Evolutionary conservation across 2,797 vertebrate species (phyloP).

Genomic region (Diplodus sargus): DNA sequence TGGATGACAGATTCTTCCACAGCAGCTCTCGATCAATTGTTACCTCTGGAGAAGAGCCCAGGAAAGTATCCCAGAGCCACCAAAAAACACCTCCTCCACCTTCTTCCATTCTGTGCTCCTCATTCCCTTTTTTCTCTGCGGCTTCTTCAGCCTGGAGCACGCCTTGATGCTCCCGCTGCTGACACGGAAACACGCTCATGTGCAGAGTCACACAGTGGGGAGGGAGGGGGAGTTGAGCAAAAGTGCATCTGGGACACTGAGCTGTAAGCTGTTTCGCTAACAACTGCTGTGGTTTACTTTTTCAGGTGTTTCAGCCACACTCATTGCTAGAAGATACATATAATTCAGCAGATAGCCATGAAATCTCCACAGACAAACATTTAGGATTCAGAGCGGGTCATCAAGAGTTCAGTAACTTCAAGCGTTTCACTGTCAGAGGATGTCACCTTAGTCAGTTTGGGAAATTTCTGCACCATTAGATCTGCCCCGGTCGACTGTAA

Average conservation of each 20-base stretch:
- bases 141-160: constrained; percentile 58
- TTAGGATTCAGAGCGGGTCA: too few relatives aligned
- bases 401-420: too few relatives aligned
- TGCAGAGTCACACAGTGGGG: constrained; percentile 31
- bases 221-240: background rate
- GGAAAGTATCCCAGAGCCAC: constrained; percentile 85
- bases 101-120: constrained; percentile 61
- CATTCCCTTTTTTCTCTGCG: constrained; percentile 36
- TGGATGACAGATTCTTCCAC: constrained; percentile 16
- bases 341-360: background rate
- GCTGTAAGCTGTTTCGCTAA: background rate
- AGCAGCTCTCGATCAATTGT: constrained; percentile 42
- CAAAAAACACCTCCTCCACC: constrained; percentile 70
- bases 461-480: too few relatives aligned
- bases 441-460: too few relatives aligned
- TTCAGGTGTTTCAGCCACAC: background rate
- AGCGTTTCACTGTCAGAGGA: too few relatives aligned
- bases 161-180: constrained; percentile 54
- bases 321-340: background rate
- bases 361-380: background rate
- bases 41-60: constrained; percentile 79
- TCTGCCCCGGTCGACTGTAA: too few relatives aligned
- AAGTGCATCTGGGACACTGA: constrained; percentile 28
- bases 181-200: constrained; percentile 72
- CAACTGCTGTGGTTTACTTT: background rate